phyloP scores from a whole-genome alignment of 2,797 vertebrate species.

The Thalassophryne amazonica region DNA sequence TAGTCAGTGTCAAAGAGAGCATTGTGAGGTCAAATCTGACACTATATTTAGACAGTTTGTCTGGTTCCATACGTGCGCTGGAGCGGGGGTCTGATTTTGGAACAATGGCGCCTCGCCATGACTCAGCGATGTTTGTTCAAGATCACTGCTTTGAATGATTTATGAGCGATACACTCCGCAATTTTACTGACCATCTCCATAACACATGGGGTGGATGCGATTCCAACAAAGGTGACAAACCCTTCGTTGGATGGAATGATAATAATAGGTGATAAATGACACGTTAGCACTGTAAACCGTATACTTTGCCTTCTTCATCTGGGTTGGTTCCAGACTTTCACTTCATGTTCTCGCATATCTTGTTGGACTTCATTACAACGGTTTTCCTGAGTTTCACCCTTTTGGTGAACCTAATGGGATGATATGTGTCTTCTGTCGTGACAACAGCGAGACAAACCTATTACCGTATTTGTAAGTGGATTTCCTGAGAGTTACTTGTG shows the following conservation, averaged over 20 bases:
- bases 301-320: conserved; percentile 6
- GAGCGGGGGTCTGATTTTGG: too few relatives aligned
- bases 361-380: neutral
- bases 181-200: conserved; percentile 27
- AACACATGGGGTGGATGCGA: conserved; percentile 36
- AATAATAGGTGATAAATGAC: conserved; percentile 30
- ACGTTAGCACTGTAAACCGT: conserved; percentile 2
- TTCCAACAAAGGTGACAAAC: conserved; percentile 9
- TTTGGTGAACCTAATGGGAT: too few relatives aligned
- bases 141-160: neutral
- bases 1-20: neutral
- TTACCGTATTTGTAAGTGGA: too few relatives aligned
- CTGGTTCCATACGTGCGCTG: too few relatives aligned
- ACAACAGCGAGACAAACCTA: too few relatives aligned
- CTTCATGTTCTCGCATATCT: neutral
- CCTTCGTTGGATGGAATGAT: conserved; percentile 25
- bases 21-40: neutral
- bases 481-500: too few relatives aligned
- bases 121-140: neutral
- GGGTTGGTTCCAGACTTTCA: neutral
- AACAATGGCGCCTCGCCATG: neutral
- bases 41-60: conserved; percentile 3
- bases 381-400: neutral
- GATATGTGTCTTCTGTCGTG: neutral
- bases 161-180: neutral